Evolutionary conservation across 2,888 invertebrate genomes (phyloP), one percentile per base, ranked within the genome.

Genomic region (Eurytoma adleriae): DNA sequence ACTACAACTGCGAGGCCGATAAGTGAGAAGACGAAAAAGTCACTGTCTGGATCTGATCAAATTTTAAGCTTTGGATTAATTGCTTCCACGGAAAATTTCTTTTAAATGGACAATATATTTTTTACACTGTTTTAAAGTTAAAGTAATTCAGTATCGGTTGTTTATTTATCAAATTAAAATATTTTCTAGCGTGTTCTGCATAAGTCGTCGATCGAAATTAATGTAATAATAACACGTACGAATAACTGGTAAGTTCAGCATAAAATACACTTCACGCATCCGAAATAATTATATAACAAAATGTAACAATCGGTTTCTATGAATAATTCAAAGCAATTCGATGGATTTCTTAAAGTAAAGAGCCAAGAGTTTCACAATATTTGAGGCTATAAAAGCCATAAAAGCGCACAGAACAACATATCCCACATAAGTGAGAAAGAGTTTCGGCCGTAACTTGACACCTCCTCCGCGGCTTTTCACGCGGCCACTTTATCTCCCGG

Each of bases 391-490:
- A 40, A 64, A 48, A n/a, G 13, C 2, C 48, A 24, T 67, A 67
- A 74, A 74, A 20, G 16, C 54, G 16, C 7, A 54, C 18, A 20
- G 64, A 74, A 57, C 20, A 48, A 40, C 27, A n/a, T 40, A 18
- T 40, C 40, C 40, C 64, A 18, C 16, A 7, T 64, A 64, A 30
- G 40, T 3, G 40, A 64, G 30, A n/a, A 18, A 20, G 71, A 73
- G 18, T 54, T 66, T 70, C 61, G 62, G 18, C 50, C 61, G 76
- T 68, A 77, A 80, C 72, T 76, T 72, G 76, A 77, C 72, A 76
- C 75, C 79, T 74, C n/a, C 30, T 70, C 67, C 70, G 66, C 40
- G 56, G 68, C 40, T 74, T 81, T 81, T 78, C 69, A 66, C 78
- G 70, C 54, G 66, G 75, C 24, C 57, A 59, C 73, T 81, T 73